Evolutionary conservation across 2,797 vertebrate genomes (phyloP), one percentile per base, ranked within the genome.

Genomic region (Clamator glandarius): DNA sequence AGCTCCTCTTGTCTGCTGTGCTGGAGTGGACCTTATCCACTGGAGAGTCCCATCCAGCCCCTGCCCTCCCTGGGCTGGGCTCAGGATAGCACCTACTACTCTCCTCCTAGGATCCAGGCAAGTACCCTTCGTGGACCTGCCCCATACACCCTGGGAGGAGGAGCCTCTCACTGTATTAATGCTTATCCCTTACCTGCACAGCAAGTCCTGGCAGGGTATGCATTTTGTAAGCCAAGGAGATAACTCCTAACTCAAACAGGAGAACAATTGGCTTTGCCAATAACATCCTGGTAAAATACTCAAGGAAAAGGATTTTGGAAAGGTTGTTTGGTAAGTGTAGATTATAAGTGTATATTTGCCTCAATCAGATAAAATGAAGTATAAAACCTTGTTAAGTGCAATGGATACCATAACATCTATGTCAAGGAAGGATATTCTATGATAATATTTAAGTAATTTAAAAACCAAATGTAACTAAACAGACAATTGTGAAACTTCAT

Each of bases 101-200:
- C 16, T 62, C 10, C 12, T 18, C 8, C 23, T 23, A 2, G 0
- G 5, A 14, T 4, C 17, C 2, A 0, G 0, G 10, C 17, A 90
- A 26, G 54, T 41, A 10, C 39, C 3, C 24, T 72, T 16, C 5
- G 2, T 46, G 33, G 24, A 35, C 16, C 24, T 44, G 6, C 44
- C 12, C 52, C 15, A 5, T 21, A 35, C 10, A 26, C 7, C 29
- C 35, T 64, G 50, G 31, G 20, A 26, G 70, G 89, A 77, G 25
- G 44, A 81, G 8, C 5, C 44, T 63, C 44, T 74, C 2, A 0
- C 21, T 59, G 10, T 2, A 5, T 35, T 59, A 29, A 23, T 14
- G 61, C 19, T 84, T 12, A 4, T 14, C 11, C 13, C 33, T 76
- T 36, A 17, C 29, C 50, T 29, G 14, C 26, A 17, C 35, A 51